These are phyloP conservation scores for Rhabdomys dilectus DNA, from an alignment of 2,113 vertebrate genomes.

Conservation along the genomic window DNA sequence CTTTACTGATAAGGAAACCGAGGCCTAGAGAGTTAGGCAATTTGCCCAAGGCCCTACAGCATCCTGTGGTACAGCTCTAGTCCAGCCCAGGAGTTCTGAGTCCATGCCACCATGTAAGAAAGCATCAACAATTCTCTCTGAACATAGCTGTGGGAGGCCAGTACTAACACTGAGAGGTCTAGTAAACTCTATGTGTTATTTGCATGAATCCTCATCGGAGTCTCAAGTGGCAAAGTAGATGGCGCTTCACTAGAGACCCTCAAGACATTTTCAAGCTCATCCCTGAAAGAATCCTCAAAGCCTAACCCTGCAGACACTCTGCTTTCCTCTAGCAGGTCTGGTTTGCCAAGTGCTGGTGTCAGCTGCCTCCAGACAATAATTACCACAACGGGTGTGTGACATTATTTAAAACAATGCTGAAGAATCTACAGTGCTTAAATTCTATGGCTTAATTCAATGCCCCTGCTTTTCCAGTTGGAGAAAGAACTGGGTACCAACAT, in stretches of 20 bases:
- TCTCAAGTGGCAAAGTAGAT: slow-evolving; percentile 14
- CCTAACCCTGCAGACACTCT: slow-evolving; percentile 49
- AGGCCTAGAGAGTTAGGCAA: neutral
- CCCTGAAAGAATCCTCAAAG: neutral
- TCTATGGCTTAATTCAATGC: neutral
- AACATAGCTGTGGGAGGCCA: neutral
- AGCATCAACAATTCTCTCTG: neutral
- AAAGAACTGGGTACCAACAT: neutral
- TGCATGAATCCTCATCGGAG: neutral
- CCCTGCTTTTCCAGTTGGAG: slow-evolving; percentile 14
- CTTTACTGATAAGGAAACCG: neutral
- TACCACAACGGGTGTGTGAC: slow-evolving; percentile 73
- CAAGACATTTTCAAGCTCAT: neutral
- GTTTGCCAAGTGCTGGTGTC: slow-evolving; percentile 82
- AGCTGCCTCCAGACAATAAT: slow-evolving; percentile 83
- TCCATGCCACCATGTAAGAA: neutral
- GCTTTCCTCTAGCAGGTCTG: slow-evolving; percentile 74
- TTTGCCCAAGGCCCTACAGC: neutral
- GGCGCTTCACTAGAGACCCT: neutral
- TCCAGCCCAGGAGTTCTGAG: neutral
- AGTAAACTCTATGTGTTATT: neutral
- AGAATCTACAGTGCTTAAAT: slow-evolving; percentile 1
- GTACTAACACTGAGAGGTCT: neutral
- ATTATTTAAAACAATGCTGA: slow-evolving; percentile 9
- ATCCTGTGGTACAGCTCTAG: neutral